Conservation (phyloP, 2,797 vertebrate genomes). For the Bradypodion ventrale region DNA sequence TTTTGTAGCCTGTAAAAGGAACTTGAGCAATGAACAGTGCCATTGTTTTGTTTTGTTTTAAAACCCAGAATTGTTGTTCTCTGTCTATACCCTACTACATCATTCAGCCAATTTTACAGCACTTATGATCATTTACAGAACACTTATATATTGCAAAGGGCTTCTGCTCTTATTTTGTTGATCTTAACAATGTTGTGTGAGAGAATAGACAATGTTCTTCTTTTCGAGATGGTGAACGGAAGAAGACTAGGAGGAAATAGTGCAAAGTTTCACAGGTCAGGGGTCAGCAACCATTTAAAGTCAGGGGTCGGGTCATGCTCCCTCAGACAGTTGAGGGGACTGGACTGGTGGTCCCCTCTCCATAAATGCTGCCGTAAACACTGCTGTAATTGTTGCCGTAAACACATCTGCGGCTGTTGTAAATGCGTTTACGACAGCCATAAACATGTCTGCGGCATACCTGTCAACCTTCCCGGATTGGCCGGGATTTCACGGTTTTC, state of each 20-base stretch:
- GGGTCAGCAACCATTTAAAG: too few relatives aligned
- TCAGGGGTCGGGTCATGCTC: too few relatives aligned
- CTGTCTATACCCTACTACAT: neutral
- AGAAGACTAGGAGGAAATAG: too few relatives aligned
- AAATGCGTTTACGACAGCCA: too few relatives aligned
- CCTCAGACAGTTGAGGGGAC: too few relatives aligned
- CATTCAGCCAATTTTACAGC: neutral
- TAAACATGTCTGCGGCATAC: too few relatives aligned
- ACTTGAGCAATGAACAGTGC: neutral
- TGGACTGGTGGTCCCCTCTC: too few relatives aligned
- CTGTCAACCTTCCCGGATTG: too few relatives aligned
- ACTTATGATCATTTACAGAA: neutral
- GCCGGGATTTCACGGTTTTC: too few relatives aligned
- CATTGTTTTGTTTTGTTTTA: neutral
- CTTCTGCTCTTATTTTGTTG: constrained; percentile 1
- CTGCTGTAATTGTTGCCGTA: too few relatives aligned
- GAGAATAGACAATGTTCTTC: neutral
- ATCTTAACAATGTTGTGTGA: neutral
- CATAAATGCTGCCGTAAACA: too few relatives aligned
- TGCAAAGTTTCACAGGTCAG: neutral
- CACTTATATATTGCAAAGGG: neutral
- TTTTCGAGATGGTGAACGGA: neutral
- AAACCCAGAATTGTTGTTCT: neutral
- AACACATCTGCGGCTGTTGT: too few relatives aligned
- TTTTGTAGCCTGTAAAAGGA: constrained; percentile 7